These are phyloP conservation scores for Dioctria linearis DNA, from an alignment of 2,888 invertebrate genomes.

Conservation along the genomic window DNA sequence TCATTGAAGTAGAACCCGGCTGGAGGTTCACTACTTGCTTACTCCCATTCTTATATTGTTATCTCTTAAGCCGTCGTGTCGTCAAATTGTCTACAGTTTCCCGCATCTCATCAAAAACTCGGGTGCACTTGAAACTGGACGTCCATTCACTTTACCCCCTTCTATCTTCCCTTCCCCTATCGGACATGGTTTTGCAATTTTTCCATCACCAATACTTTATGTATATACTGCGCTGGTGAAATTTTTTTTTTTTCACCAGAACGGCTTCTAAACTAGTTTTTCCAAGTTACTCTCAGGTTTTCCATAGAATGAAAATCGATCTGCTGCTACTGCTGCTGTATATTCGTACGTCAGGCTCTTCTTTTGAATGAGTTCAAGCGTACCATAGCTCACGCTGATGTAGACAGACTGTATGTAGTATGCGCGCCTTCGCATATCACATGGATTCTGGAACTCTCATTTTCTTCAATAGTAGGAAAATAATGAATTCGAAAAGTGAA, in stretches of 20 bases:
- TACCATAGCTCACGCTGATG: slow-evolving; percentile 7
- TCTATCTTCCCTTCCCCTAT: not conserved
- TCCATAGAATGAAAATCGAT: slow-evolving; percentile 16
- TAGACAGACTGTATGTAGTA: not conserved
- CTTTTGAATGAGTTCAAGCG: not conserved
- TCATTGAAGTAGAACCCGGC: not conserved
- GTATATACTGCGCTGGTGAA: no score
- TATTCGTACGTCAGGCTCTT: not conserved
- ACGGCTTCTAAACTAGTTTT: slow-evolving; percentile 22
- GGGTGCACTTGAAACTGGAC: slow-evolving; percentile 10
- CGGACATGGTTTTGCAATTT: not conserved
- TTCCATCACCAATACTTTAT: no score
- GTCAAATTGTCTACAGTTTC: slow-evolving; percentile 43
- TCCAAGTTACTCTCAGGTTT: not conserved
- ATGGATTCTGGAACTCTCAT: slow-evolving; percentile 15
- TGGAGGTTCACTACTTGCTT: not conserved
- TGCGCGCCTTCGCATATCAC: not conserved
- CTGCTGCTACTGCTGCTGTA: not conserved
- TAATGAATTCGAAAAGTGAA: slow-evolving; percentile 33
- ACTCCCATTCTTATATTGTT: slow-evolving; percentile 15
- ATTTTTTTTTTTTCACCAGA: slow-evolving; percentile 9
- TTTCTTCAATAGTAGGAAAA: not conserved
- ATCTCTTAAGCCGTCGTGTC: slow-evolving; percentile 42
- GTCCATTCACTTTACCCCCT: no score
- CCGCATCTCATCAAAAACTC: slow-evolving; percentile 39